phyloP scores from a whole-genome alignment of 1,140 invertebrate genomes.

The Pantala flavescens region DNA sequence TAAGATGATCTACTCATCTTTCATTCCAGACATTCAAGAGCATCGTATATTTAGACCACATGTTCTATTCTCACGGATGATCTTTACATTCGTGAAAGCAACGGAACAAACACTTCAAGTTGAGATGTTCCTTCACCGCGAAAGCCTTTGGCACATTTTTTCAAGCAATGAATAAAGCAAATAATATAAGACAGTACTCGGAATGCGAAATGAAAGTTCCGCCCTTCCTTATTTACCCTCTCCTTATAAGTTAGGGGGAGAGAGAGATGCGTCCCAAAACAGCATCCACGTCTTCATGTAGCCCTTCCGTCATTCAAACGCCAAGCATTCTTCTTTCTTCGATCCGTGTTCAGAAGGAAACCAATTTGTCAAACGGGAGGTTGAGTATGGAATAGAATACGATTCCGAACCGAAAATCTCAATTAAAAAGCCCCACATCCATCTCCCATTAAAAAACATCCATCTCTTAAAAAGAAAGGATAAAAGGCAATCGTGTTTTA shows the following conservation, averaged over 20 bases:
- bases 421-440: neutral
- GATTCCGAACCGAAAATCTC: neutral
- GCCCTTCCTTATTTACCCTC: neutral
- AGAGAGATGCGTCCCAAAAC: neutral
- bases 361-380: neutral
- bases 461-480: no score
- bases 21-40: no score
- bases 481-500: no score
- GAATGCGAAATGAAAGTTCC: neutral
- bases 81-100: no score
- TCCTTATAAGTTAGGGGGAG: neutral
- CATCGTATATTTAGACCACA: no score
- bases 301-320: neutral
- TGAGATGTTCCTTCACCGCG: no score
- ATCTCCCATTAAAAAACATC: no score
- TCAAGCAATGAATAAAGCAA: no score
- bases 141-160: no score
- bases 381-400: neutral
- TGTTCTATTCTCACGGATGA: no score
- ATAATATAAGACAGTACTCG: neutral
- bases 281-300: neutral
- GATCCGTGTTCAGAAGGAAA: neutral
- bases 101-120: no score
- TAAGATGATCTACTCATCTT: no score
- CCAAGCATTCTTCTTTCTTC: neutral